Evolutionary conservation across 2,888 invertebrate species (phyloP), one percentile per base, ranked within the genome.

Genomic region (Sesia apiformis): DNA sequence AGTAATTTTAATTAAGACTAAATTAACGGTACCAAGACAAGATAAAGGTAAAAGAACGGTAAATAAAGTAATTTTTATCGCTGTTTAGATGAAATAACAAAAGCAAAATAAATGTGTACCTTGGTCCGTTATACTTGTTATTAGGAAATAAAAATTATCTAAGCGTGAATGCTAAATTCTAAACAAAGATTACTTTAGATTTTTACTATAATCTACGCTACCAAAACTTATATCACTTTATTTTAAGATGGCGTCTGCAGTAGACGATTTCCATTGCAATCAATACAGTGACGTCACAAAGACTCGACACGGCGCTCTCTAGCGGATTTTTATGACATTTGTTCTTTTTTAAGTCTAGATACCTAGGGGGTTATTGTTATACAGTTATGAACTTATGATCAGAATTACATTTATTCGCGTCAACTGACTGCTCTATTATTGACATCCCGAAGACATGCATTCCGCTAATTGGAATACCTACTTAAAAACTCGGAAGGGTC

Each of bases 111-210:
- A 75, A 70, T 66, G 72, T 89, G 81, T 91, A 94, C 94, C 93
- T 94, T 93, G 94, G 94, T 94, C 93, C 94, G 93, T 93, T 92
- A 93, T 91, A 92, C 92, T 93, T 91, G 92, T 91, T 93, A 90
- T 86, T 69, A 76, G 68, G 63, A 69, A 76, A 75, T 77, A 72
- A 78, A 79, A 82, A 82, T 71, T 78, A 77, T 70, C 70, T 80
- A 78, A 83, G 76, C 78, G 75, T 76, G 75, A 82, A 81, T 76
- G 67, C 74, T 80, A 79, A 73, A 74, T 75, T 76, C 77, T 73
- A 76, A 78, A 73, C 69, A 68, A 73, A 72, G 89, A 89, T 89
- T 86, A 87, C 87, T 89, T 84, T 76, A 78, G 87, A 88, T 89
- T 88, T 85, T 76, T 72, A 79, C 74, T 83, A 72, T 79, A 81